phyloP scores from a whole-genome alignment of 2,797 vertebrate genomes.

The Coregonus sp. region DNA sequence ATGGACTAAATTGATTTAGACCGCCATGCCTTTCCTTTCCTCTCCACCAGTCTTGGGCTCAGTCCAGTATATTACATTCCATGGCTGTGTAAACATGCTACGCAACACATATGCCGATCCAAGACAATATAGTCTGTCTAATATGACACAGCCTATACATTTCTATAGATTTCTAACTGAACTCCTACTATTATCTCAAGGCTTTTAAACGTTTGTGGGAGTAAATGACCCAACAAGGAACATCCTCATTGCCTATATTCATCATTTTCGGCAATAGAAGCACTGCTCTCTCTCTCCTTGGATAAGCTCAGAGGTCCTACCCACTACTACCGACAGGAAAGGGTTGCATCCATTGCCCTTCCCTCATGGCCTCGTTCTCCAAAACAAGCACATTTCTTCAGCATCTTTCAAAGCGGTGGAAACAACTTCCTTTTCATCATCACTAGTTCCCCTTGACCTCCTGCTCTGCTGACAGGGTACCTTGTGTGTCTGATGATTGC shows the following conservation, averaged over 20 bases:
- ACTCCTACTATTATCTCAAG: too few species aligned
- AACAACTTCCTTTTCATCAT: conserved; percentile 23
- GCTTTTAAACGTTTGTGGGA: too few species aligned
- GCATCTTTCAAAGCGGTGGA: conserved; percentile 12
- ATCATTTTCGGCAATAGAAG: background rate
- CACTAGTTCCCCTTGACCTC: conserved; percentile 20
- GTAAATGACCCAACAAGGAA: background rate
- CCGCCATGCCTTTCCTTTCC: too few species aligned
- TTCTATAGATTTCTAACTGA: too few species aligned
- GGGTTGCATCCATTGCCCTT: conserved; percentile 30
- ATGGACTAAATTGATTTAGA: too few species aligned
- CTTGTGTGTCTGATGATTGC: conserved; percentile 22
- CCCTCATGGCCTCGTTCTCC: conserved; percentile 11
- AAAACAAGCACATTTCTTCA: background rate
- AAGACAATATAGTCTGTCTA: too few species aligned
- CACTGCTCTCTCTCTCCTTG: background rate
- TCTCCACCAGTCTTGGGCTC: too few species aligned
- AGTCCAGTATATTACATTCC: too few species aligned
- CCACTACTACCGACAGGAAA: background rate
- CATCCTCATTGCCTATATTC: background rate
- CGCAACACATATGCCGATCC: too few species aligned
- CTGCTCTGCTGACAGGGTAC: conserved; percentile 29
- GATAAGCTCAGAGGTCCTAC: background rate
- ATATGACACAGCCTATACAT: too few species aligned
- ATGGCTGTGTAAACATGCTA: too few species aligned